Base-by-base conservation (phyloP, 2,888 invertebrate species). In the Thelaira solivaga region DNA sequence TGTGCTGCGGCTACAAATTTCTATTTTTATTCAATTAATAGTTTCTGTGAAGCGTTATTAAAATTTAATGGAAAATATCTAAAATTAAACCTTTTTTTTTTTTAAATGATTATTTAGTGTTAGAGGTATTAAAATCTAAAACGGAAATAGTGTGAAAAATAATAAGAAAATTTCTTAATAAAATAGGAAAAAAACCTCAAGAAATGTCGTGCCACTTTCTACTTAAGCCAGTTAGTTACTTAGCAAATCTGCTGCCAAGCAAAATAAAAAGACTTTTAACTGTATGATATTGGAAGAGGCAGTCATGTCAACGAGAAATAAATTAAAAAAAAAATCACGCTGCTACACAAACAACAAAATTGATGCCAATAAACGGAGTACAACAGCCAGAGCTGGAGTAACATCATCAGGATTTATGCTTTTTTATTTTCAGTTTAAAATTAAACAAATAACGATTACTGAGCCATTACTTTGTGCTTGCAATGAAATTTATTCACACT, bases 121-220 rank as follows among this genome's bases (percentile, higher is more conserved):
- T n/a, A n/a, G n/a, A n/a, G n/a, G n/a, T n/a, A n/a, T n/a, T n/a
- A n/a, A n/a, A 31, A 45, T 3, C 2, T 1, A 22, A 24, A 39
- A 49, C 10, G 64, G 55, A 72, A 72, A 72, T 39, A 47, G 64
- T 72, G 72, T 72, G n/a, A 64, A 45, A 69, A 65, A 74, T 55
- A 61, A 65, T 78, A 65, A 65, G 68, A 73, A 69, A 65, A 47
- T 59, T 69, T 64, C 36, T 64, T 51, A 43, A 39, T 64, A 61
- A 57, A 57, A 55, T 13, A 41, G 18, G 57, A 36, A 13, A 22
- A 53, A 77, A 78, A 53, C 74, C 65, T 61, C 65, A 65, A 74
- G 41, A 74, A 78, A 71, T 78, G 65, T 78, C 69, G 74, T 78
- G 78, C 74, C 74, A 74, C 74, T 78, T 78, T 78, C 78, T 71